A percentile compares a stretch with the other conserved stretches of the same genome.
Conservation (phyloP, 1,140 invertebrate genomes). For the Diachasma alloeum region DNA sequence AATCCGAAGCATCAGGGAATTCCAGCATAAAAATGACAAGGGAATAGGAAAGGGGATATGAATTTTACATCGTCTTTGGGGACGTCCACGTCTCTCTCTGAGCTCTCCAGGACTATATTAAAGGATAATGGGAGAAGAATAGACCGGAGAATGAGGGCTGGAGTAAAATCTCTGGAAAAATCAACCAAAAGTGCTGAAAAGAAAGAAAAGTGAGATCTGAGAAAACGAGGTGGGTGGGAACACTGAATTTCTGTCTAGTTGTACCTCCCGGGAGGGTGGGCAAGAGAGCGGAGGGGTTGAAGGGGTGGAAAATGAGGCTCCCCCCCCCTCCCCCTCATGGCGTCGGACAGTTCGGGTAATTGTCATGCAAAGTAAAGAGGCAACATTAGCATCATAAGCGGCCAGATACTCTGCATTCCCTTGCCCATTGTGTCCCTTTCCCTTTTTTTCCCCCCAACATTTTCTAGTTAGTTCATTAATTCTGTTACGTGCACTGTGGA, state of each 20-base stretch:
- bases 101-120: conserved; percentile 9
- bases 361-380: conserved; percentile 60
- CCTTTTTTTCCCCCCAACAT: conserved; percentile 4
- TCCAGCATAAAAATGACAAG: background rate
- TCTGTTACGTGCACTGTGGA: conserved; percentile 32
- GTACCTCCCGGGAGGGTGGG: too few species aligned
- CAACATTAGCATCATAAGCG: conserved; percentile 60
- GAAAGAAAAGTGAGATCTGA: background rate
- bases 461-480: conserved; percentile 61
- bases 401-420: conserved; percentile 53
- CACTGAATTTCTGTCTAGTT: background rate
- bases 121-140: background rate
- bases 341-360: conserved; percentile 42
- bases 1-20: background rate
- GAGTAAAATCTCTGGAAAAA: background rate
- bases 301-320: background rate
- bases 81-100: conserved; percentile 3
- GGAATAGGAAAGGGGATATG: conserved; percentile 3
- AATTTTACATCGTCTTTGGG: conserved; percentile 20
- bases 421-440: conserved; percentile 40
- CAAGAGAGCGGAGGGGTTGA: background rate
- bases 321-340: conserved; percentile 18
- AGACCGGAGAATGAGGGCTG: background rate
- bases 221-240: background rate
- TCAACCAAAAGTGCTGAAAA: too few species aligned